These are phyloP conservation scores for Cheilosia urbana DNA, from an alignment of 2,888 invertebrate species.

Conservation along the genomic window DNA sequence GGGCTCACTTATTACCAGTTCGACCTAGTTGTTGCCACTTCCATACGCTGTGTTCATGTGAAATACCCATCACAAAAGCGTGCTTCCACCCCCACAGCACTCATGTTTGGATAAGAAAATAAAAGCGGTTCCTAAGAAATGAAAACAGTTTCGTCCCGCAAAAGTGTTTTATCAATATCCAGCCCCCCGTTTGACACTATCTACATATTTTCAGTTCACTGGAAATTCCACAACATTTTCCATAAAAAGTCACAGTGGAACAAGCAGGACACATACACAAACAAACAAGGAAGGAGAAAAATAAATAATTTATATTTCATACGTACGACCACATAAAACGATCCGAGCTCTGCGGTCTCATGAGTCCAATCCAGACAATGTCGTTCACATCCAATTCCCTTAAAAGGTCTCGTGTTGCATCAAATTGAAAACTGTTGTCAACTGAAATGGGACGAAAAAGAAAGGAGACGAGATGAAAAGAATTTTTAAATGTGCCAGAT, in stretches of 20 bases:
- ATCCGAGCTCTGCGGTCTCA: conserved; percentile 88
- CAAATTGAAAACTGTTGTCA: conserved; percentile 90
- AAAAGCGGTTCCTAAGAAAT: conserved; percentile 27
- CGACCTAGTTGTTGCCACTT: conserved; percentile 31
- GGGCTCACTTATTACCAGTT: conserved; percentile 23
- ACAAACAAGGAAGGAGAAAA: conserved; percentile 19
- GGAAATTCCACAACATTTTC: conserved; percentile 33
- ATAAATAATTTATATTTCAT: conserved; percentile 68
- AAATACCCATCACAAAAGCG: background rate
- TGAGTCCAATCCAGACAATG: conserved; percentile 91
- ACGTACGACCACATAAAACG: conserved; percentile 92
- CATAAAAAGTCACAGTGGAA: conserved; percentile 17
- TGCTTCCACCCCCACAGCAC: background rate
- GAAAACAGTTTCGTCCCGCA: conserved; percentile 22
- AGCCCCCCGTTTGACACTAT: conserved; percentile 7
- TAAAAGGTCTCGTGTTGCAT: conserved; percentile 90
- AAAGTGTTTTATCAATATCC: conserved; percentile 43
- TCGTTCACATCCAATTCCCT: conserved; percentile 91
- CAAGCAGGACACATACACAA: conserved; percentile 3
- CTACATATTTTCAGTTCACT: conserved; percentile 57
- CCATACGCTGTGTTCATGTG: conserved; percentile 20
- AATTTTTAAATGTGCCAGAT: conserved; percentile 48
- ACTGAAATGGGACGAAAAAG: conserved; percentile 84
- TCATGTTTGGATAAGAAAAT: conserved; percentile 15
- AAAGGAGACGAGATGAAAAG: conserved; percentile 23